Base-by-base conservation (phyloP, 1,140 invertebrate genomes). In the Drosophila simulans region DNA sequence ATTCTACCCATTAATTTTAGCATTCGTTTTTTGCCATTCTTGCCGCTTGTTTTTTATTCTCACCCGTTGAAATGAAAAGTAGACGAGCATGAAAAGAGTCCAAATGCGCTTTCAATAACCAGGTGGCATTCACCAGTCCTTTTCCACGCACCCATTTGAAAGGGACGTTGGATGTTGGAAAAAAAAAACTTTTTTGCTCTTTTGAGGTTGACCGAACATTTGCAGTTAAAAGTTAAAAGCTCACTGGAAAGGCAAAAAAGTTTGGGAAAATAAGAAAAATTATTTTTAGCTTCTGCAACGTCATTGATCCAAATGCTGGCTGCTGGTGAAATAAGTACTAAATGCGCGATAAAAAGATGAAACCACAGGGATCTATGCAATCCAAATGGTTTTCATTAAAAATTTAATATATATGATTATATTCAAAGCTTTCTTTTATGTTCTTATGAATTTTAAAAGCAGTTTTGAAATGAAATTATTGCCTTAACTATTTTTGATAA, bases 1-100 rank as follows among this genome's bases (percentile, higher is more conserved):
- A 86, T 85, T 78, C 56, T 80, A 75, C 69, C 82, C 78, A 86
- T 86, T 85, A 78, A 85, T 81, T 85, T 77, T 62, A 64, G 79
- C 58, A 58, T 22, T 82, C 43, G 69, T 64, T 43, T 60, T 57
- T 56, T 34, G 35, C 13, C 2, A 17, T 37, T 22, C 27, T 37
- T 40, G 13, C 37, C 4, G 11, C 25, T 59, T 56, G 5, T 37
- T 59, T 60, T 49, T 59, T 60, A 27, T 39, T 51, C 11, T 25
- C 45, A 11, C 20, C 15, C 49, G 45, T 42, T 64, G 69, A 81
- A 85, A 86, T 78, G 78, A 77, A 86, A 82, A 70, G 80, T 76
- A 71, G 68, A 74, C 43, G 66, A 39, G n/a, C 54, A 48, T 25
- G 65, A 66, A 78, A 52, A 55, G 66, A 34, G 58, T 54, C 57